Evolutionary conservation across 1,140 invertebrate genomes (phyloP), one percentile per base, ranked within the genome.

Genomic region (Zaprionus tsacasi): DNA sequence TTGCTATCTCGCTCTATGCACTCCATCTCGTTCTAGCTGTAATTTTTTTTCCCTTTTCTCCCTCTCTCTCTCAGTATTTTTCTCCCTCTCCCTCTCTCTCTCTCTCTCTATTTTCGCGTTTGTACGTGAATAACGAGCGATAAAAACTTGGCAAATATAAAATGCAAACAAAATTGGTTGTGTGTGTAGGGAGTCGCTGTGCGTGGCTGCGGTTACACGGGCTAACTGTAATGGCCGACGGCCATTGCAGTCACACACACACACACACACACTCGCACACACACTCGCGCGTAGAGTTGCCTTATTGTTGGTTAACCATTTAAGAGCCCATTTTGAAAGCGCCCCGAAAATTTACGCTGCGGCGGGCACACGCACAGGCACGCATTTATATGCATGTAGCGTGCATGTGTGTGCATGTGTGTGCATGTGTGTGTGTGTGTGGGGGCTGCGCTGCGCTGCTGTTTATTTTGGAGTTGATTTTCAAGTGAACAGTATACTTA

Each of bases 381-480:
- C 30, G 2, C 61, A 25, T 45, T 52, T 52, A 63, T 17, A 45
- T 13, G 27, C 17, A 61, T 35, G 36, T 3, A 30, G 27, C 27
- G 3, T 30, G 27, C 27, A 30, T 30, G 4, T 27, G 4, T 2
- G 4, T 30, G 35, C 45, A 36, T 27, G 38, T 76, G 78, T 87
- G 76, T 86, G 82, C 76, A 74, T 63, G 58, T 64, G 45, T 79
- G 45, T 79, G 59, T 70, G 67, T 48, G 67, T 70, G 76, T 82
- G 68, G 79, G 79, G 67, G 70, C 27, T 30, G 27, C 27, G 79
- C 55, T 79, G 83, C 61, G 83, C 61, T 86, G 88, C 61, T 86
- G 88, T 91, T 91, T 87, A 88, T 91, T 91, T 91, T 91, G 66
- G 78, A 91, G 82, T 91, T 91, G 87, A 91, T 91, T 91, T 91